phyloP scores from a whole-genome alignment of 2,113 vertebrate genomes.

The Pteropus alecto region DNA sequence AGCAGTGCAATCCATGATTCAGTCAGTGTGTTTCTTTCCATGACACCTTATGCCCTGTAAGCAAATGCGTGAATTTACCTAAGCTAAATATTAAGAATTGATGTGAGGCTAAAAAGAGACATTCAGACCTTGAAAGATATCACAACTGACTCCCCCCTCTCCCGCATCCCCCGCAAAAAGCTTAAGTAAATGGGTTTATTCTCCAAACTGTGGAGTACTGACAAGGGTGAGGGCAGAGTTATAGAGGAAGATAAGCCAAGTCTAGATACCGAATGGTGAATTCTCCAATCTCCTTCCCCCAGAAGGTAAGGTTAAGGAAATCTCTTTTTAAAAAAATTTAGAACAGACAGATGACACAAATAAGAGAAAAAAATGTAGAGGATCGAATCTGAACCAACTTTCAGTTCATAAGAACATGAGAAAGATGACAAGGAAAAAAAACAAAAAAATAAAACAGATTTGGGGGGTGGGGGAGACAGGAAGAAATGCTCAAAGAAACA shows the following conservation, averaged over 20 bases:
- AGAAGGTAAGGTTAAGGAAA: not conserved
- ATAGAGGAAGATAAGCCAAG: not conserved
- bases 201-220: not conserved
- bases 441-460: not conserved
- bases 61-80: not conserved
- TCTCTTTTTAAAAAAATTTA: not conserved
- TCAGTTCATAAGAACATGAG: not conserved
- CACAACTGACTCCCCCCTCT: not conserved
- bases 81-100: not conserved
- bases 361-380: not conserved
- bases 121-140: not conserved
- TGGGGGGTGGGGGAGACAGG: fast-evolving
- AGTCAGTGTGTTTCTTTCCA: not conserved
- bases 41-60: not conserved
- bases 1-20: not conserved
- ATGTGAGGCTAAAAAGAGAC: not conserved
- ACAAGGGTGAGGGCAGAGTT: not conserved
- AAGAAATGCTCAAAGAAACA: not conserved
- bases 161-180: not conserved
- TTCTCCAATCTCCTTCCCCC: not conserved
- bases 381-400: not conserved
- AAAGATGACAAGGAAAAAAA: not conserved
- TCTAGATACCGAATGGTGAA: not conserved
- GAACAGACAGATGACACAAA: not conserved
- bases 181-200: not conserved